Percentiles rank a stretch among this genome's conserved stretches.
Evolutionary conservation across 2,113 vertebrate genomes (phyloP).

Genomic region (Sapayoa aenigma): DNA sequence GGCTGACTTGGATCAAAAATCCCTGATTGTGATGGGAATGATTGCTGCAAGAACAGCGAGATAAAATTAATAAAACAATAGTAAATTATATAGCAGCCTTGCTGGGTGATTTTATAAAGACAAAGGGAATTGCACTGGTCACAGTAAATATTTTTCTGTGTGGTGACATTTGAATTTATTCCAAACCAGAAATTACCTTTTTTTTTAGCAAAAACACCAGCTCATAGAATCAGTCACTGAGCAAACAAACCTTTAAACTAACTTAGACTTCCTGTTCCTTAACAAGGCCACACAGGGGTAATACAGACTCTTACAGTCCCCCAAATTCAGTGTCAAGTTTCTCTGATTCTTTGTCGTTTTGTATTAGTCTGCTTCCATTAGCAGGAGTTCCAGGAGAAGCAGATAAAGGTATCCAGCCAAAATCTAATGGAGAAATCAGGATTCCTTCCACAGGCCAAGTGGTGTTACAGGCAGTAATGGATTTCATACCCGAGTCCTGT

Average conservation of each 20-base stretch:
- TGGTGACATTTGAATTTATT: not conserved
- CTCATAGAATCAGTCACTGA: not conserved
- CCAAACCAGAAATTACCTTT: not conserved
- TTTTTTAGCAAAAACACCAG: not conserved
- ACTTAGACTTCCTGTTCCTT: not conserved
- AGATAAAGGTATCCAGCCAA: conserved; percentile 71
- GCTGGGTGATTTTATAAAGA: not conserved
- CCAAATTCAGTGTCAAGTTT: conserved; percentile 1
- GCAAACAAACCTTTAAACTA: not conserved
- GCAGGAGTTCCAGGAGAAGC: conserved; percentile 47
- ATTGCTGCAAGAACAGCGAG: not conserved
- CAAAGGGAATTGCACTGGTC: not conserved
- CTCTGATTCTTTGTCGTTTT: conserved; percentile 52
- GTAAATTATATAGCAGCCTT: not conserved
- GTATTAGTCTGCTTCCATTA: conserved; percentile 50
- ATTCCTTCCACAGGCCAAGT: conserved; percentile 71
- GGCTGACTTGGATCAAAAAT: not conserved
- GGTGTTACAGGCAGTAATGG: conserved; percentile 83
- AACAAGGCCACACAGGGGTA: not conserved
- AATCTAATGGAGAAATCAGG: conserved; percentile 72
- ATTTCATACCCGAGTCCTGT: conserved; percentile 79
- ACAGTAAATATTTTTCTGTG: not conserved
- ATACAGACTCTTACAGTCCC: not conserved
- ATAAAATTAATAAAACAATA: not conserved
- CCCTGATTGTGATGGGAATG: not conserved